Conservation (phyloP, 2,113 vertebrate genomes). For the Saguinus imperator region DNA sequence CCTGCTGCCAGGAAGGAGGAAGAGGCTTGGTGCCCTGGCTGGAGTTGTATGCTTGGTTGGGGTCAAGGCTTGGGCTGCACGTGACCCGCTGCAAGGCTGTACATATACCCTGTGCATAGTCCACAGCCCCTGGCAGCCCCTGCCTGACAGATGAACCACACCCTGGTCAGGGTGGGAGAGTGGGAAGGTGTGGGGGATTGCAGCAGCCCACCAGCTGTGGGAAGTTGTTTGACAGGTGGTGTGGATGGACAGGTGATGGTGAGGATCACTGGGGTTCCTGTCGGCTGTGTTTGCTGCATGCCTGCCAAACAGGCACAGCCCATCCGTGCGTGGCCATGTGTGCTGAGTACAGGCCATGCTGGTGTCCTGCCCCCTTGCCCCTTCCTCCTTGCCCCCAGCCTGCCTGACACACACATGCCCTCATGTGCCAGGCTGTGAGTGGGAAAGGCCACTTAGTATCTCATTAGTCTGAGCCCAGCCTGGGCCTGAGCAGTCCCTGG, state of each 20-base stretch:
- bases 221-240: neutral
- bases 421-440: neutral
- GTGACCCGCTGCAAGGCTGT: neutral
- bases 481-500: neutral
- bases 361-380: neutral
- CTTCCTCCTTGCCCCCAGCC: neutral
- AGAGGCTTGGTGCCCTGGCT: neutral
- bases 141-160: neutral
- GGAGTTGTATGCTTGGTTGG: neutral
- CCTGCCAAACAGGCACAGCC: neutral
- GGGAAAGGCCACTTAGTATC: neutral
- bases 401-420: neutral
- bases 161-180: neutral
- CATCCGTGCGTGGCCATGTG: neutral
- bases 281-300: neutral
- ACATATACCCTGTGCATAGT: neutral
- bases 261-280: neutral
- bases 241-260: neutral
- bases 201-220: neutral
- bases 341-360: neutral
- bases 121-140: neutral
- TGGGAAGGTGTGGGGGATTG: no score
- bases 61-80: neutral
- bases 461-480: neutral
- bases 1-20: neutral